These are phyloP conservation scores for Meda fulgida DNA, from an alignment of 2,797 vertebrate species.

Conservation along the genomic window DNA sequence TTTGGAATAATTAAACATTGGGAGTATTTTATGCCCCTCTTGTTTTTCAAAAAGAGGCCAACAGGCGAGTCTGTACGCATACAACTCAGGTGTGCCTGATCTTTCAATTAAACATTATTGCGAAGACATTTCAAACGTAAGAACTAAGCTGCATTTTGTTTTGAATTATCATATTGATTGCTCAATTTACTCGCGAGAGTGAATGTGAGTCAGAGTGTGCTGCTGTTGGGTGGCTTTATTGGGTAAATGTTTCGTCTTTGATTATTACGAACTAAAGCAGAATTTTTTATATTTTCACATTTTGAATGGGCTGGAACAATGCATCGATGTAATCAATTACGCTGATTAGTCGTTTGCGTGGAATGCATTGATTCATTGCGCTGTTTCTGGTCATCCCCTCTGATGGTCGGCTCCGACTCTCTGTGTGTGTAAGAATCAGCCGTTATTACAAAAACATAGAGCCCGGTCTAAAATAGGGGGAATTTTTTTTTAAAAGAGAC, in stretches of 20 bases:
- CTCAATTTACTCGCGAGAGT: constrained; percentile 56
- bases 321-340: neutral
- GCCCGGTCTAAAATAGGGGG: no score
- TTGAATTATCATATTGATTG: constrained; percentile 74
- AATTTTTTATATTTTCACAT: no score
- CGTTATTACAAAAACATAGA: no score
- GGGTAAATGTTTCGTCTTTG: constrained; percentile 20
- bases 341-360: neutral
- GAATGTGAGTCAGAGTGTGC: constrained; percentile 31
- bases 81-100: constrained; percentile 76
- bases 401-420: no score
- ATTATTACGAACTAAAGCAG: constrained; percentile 34
- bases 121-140: constrained; percentile 71
- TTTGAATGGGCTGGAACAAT: no score
- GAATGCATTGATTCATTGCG: neutral
- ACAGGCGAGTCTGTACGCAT: constrained; percentile 68
- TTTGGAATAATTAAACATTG: constrained; percentile 76
- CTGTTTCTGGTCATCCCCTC: no score
- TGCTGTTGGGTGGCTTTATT: constrained; percentile 11
- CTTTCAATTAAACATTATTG: constrained; percentile 77
- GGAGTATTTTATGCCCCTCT: constrained; percentile 54
- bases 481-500: no score
- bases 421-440: no score
- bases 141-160: constrained; percentile 73
- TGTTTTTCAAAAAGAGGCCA: constrained; percentile 18